Base-by-base conservation (phyloP, 2,797 vertebrate species). In the Micropoecilia bifurca region DNA sequence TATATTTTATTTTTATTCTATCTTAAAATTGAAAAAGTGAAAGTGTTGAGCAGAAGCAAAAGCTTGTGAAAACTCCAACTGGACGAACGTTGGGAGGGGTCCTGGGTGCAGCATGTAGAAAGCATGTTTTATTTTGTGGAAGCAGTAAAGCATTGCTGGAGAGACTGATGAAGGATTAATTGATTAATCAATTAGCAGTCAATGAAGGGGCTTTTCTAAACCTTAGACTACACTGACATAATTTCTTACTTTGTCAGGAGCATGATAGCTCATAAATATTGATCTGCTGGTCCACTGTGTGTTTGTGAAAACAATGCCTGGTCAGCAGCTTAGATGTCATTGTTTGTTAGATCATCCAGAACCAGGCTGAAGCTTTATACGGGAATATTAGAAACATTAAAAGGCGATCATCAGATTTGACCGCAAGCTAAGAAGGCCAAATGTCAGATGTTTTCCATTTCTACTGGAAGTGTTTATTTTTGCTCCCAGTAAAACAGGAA, bases 181-280 rank as follows among this genome's bases (percentile, higher is more conserved):
- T 83, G 55, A 87, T 83, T 61, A 48, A 87, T 90, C 80, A 87
- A 88, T 88, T 88, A 89, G 55, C 63, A 81, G 69, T 86, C 75
- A 84, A 75, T 87, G 74, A 85, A 85, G 75, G 48, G 36, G 16
- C 16, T 57, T 84, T 83, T 83, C 47, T 77, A 12, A 80, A 43
- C 16, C 76, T 83, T 13, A 78, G 45, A 76, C 68, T 75, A 73
- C 30, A 25, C 84, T 86, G 81, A 90, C 69, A 85, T 86, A 73
- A 89, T 71, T 82, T 81, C 81, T 80, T 85, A 82, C 87, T 89
- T 85, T 89, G 85, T 90, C 89, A 86, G 82, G 85, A 89, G 77
- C 72, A 82, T 80, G 75, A 82, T 77, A 53, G 79, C 82, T 90
- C 84, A 90, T 90, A 90, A 90, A 89, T 86, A 89, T 92, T 87